Conservation (phyloP, 2,888 invertebrate species). For the Lasioglossum morio region DNA sequence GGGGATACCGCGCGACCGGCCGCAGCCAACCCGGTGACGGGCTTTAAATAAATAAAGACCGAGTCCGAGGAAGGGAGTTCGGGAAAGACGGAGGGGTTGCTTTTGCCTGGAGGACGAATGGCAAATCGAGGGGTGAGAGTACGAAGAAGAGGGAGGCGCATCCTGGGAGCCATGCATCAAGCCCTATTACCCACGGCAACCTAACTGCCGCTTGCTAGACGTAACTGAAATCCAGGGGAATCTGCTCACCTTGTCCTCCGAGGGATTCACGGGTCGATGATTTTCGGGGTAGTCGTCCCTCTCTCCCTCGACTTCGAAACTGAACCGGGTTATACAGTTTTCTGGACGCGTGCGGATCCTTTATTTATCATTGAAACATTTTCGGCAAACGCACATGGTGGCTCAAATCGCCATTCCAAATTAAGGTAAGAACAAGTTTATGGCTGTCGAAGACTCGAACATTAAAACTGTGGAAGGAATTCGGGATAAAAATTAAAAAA, state of each 20-base stretch:
- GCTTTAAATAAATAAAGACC: slow-evolving; percentile 78
- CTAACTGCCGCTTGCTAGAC: slow-evolving; percentile 75
- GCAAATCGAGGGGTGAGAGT: slow-evolving; percentile 68
- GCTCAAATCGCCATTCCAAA: too few species aligned
- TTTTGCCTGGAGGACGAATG: slow-evolving; percentile 52
- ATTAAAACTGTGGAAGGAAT: too few species aligned
- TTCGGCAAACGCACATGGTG: too few species aligned
- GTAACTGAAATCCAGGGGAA: slow-evolving; percentile 79
- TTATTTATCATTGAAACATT: too few species aligned
- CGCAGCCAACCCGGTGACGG: slow-evolving; percentile 60
- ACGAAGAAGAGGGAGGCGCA: slow-evolving; percentile 63
- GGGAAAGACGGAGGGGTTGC: slow-evolving; percentile 32
- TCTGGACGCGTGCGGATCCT: not conserved
- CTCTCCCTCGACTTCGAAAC: not conserved
- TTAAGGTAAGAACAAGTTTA: not conserved
- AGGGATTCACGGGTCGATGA: slow-evolving; percentile 3
- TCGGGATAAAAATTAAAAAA: too few species aligned
- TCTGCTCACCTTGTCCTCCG: slow-evolving; percentile 32
- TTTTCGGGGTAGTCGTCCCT: not conserved
- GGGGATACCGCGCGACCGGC: slow-evolving; percentile 48
- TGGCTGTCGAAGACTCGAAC: too few species aligned
- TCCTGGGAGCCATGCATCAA: slow-evolving; percentile 81
- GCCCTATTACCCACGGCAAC: slow-evolving; percentile 78
- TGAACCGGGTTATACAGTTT: not conserved
- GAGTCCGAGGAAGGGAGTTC: slow-evolving; percentile 48